Evolutionary conservation across 1,140 invertebrate species (phyloP).

Genomic region (Neodiprion virginianus): DNA sequence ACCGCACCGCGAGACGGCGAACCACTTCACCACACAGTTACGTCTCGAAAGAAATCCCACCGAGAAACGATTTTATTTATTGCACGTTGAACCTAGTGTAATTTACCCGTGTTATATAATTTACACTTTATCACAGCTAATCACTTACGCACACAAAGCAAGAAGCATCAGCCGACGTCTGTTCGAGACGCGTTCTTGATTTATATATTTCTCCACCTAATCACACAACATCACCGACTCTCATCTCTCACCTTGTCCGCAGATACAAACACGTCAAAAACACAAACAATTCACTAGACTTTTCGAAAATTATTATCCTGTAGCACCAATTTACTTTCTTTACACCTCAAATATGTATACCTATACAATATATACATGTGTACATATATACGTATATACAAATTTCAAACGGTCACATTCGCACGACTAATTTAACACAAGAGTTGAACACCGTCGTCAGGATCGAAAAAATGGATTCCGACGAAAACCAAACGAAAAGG

Average conservation of each 20-base stretch:
- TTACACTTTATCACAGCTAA: conserved; percentile 10
- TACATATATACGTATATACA: no score
- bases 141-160: neutral
- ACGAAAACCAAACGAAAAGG: no score
- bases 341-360: no score
- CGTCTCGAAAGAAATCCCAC: neutral
- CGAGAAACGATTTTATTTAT: conserved; percentile 1
- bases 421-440: no score
- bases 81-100: neutral
- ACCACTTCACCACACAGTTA: neutral
- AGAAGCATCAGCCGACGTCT: neutral
- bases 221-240: neutral
- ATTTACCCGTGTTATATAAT: conserved; percentile 14
- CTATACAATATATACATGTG: no score
- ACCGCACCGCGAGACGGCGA: neutral
- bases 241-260: neutral
- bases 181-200: neutral
- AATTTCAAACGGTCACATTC: no score
- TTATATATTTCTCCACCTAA: neutral
- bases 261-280: neutral
- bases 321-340: no score
- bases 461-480: no score
- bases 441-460: no score
- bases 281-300: no score
- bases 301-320: no score